These are phyloP conservation scores for Anticlea derivata DNA, from an alignment of 2,888 invertebrate genomes.

Conservation along the genomic window DNA sequence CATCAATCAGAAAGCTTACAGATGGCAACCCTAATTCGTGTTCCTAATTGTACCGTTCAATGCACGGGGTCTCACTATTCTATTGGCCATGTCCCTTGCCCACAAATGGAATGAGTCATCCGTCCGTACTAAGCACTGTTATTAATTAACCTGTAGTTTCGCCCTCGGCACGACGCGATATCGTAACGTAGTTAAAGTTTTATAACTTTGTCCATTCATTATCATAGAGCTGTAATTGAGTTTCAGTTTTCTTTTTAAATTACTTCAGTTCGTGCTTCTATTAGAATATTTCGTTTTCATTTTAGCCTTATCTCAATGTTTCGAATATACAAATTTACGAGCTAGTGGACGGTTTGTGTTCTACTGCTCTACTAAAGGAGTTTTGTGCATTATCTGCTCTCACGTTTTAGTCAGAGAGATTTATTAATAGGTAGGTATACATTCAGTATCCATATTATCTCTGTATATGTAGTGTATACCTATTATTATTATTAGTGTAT, in stretches of 20 bases:
- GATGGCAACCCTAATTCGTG: slow-evolving; percentile 32
- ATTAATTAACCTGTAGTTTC: slow-evolving; percentile 43
- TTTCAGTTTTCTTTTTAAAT: slow-evolving; percentile 31
- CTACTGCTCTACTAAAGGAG: too few species aligned
- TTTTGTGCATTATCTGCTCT: too few species aligned
- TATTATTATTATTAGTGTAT: not conserved
- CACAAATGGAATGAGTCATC: slow-evolving; percentile 51
- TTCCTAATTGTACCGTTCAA: slow-evolving; percentile 36
- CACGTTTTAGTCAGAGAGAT: too few species aligned
- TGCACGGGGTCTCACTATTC: slow-evolving; percentile 35
- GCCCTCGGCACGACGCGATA: slow-evolving; percentile 28
- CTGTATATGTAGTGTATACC: too few species aligned
- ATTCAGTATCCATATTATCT: not conserved
- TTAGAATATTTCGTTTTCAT: slow-evolving; percentile 13
- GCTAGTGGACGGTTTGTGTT: slow-evolving; percentile 1
- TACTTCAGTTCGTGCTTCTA: slow-evolving; percentile 24
- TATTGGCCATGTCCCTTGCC: slow-evolving; percentile 46
- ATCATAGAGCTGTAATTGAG: slow-evolving; percentile 27
- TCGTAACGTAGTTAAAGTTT: slow-evolving; percentile 29
- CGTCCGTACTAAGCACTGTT: slow-evolving; percentile 37
- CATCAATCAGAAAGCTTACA: slow-evolving; percentile 18
- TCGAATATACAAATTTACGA: not conserved
- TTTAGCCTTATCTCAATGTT: slow-evolving; percentile 4
- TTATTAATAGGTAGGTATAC: not conserved
- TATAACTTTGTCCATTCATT: slow-evolving; percentile 27